Conservation (phyloP, 2,113 vertebrate genomes). For the Quiscalus mexicanus region DNA sequence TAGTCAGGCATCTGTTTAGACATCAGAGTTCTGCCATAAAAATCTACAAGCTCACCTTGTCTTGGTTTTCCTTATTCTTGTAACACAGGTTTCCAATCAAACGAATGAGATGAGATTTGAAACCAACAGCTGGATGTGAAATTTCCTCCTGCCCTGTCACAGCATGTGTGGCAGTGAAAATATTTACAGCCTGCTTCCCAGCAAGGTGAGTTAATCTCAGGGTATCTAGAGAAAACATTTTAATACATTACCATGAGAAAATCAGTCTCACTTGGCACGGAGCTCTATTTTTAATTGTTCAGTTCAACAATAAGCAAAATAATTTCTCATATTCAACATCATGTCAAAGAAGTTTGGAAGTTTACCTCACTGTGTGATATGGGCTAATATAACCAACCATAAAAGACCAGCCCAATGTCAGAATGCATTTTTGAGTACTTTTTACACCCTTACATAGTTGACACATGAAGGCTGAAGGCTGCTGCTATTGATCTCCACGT, state of each 20-base stretch:
- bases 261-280: background rate
- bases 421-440: background rate
- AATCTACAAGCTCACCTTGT: slow-evolving; percentile 76
- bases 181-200: slow-evolving; percentile 81
- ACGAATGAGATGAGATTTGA: slow-evolving; percentile 92
- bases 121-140: slow-evolving; percentile 81
- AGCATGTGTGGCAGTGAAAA: slow-evolving; percentile 82
- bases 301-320: background rate
- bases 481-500: background rate
- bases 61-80: slow-evolving; percentile 84
- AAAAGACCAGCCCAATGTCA: background rate
- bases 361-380: background rate
- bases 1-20: background rate
- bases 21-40: background rate
- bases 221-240: slow-evolving; percentile 77
- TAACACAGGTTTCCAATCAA: slow-evolving; percentile 85
- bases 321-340: background rate
- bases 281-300: background rate
- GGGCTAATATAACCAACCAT: background rate
- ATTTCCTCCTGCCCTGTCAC: slow-evolving; percentile 71
- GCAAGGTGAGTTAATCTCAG: slow-evolving; percentile 83
- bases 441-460: background rate
- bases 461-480: background rate
- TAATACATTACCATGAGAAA: background rate
- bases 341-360: background rate